A percentile compares a stretch with the other conserved stretches of the same genome.
Conservation (phyloP, 2,888 invertebrate genomes). For the Agrochola litura region DNA sequence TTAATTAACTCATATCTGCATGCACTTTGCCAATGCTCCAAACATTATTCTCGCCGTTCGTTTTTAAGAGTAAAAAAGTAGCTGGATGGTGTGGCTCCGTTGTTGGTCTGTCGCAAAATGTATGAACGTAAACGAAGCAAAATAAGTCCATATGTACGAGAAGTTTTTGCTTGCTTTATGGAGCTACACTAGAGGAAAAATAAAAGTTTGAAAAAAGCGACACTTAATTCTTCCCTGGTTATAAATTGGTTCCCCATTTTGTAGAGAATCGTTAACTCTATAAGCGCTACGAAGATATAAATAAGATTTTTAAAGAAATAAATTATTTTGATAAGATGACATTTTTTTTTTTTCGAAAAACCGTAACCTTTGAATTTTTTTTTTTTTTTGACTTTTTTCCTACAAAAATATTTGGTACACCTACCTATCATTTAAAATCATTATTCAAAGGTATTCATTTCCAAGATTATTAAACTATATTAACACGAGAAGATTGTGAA, state of each 20-base stretch:
- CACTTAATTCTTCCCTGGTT: neutral
- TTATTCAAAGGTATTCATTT: neutral
- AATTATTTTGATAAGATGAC: neutral
- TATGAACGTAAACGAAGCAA: neutral
- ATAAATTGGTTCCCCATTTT: neutral
- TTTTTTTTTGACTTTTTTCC: neutral
- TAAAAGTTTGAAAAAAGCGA: neutral
- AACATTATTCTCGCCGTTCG: neutral
- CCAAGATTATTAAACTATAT: neutral
- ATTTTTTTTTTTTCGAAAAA: neutral
- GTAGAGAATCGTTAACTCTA: neutral
- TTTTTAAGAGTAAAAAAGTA: neutral
- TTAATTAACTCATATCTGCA: neutral
- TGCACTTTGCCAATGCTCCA: neutral
- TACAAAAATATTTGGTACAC: neutral
- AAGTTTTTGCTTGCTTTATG: neutral
- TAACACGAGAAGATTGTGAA: constrained; percentile 1
- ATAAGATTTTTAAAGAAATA: neutral
- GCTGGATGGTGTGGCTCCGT: neutral
- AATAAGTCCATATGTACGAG: neutral
- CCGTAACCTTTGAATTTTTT: no score
- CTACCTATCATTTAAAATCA: neutral
- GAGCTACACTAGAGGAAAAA: neutral
- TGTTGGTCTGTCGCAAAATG: neutral
- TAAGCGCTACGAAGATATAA: neutral